A percentile compares a stretch with the other conserved stretches of the same genome.
These are phyloP conservation scores for Cercocebus atys DNA, from an alignment of 2,113 vertebrate species.

Conservation along the genomic window DNA sequence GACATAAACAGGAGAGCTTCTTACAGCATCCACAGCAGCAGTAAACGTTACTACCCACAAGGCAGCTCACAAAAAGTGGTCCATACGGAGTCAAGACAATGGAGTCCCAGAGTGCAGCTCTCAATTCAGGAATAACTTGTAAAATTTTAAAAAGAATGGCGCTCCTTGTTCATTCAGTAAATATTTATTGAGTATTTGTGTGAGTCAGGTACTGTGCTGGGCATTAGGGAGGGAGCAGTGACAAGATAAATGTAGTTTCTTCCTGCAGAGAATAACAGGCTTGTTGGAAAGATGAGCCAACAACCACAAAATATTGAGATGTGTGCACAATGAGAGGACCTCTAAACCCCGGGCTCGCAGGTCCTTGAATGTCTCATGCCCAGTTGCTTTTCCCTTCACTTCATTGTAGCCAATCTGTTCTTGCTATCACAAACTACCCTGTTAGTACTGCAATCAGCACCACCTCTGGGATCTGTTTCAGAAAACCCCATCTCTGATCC, in stretches of 20 bases:
- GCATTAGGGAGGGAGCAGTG: background rate
- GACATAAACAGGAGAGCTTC: background rate
- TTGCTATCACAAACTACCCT: background rate
- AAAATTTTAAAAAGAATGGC: background rate
- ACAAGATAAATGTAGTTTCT: background rate
- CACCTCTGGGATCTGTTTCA: background rate
- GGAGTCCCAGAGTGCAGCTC: background rate
- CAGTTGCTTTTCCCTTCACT: background rate
- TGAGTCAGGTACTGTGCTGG: background rate
- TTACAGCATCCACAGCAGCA: background rate
- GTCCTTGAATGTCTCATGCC: background rate
- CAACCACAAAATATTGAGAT: background rate
- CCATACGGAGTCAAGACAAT: background rate
- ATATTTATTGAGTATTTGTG: background rate
- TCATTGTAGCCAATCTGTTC: background rate
- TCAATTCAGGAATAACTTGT: background rate
- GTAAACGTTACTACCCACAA: background rate
- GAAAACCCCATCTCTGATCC: background rate
- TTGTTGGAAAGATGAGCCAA: background rate
- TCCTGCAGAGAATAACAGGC: background rate
- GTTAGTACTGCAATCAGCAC: background rate
- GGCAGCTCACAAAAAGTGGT: background rate
- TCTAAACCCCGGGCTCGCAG: background rate
- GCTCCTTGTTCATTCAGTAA: constrained; percentile 2
- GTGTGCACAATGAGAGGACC: background rate